Conservation (phyloP, 2,113 vertebrate genomes). For the Hippocampus mohnikei region DNA sequence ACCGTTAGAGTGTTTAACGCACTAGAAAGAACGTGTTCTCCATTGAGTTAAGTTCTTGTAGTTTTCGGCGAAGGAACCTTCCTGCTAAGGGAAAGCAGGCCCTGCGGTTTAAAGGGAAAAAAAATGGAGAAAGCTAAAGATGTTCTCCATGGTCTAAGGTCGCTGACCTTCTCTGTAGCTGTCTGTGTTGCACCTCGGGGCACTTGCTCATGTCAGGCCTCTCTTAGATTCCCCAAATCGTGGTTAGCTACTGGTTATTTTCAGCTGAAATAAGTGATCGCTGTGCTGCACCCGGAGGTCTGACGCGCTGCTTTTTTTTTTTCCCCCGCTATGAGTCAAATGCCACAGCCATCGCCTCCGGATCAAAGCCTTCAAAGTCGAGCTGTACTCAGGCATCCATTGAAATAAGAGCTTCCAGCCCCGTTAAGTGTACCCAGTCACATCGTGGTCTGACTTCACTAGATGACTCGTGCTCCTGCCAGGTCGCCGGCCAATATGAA, state of each 20-base stretch:
- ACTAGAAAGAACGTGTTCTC: not conserved
- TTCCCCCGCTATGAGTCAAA: slow-evolving; percentile 71
- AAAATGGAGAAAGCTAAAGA: slow-evolving; percentile 54
- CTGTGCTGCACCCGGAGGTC: slow-evolving; percentile 75
- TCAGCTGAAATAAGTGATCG: slow-evolving; percentile 76
- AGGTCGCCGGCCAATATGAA: slow-evolving; percentile 36
- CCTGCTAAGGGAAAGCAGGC: slow-evolving; percentile 65
- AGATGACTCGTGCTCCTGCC: slow-evolving; percentile 53
- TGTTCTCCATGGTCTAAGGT: slow-evolving; percentile 74
- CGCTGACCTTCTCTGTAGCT: slow-evolving; percentile 75
- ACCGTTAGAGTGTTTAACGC: not conserved
- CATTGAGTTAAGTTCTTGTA: not conserved
- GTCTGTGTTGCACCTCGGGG: slow-evolving; percentile 75
- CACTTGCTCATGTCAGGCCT: slow-evolving; percentile 78
- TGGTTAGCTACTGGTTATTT: slow-evolving; percentile 77
- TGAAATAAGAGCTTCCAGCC: slow-evolving; percentile 75
- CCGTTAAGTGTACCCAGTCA: slow-evolving; percentile 59
- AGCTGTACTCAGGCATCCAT: slow-evolving; percentile 75
- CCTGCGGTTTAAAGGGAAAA: slow-evolving; percentile 57
- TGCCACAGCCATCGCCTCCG: slow-evolving; percentile 73
- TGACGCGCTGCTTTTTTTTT: slow-evolving; percentile 63
- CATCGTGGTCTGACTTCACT: slow-evolving; percentile 57
- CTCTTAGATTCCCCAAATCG: slow-evolving; percentile 76
- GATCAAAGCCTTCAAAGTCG: slow-evolving; percentile 79
- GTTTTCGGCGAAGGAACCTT: slow-evolving; percentile 43